Conservation (phyloP, 1,140 invertebrate genomes). For the Apocrypta bakeri region DNA sequence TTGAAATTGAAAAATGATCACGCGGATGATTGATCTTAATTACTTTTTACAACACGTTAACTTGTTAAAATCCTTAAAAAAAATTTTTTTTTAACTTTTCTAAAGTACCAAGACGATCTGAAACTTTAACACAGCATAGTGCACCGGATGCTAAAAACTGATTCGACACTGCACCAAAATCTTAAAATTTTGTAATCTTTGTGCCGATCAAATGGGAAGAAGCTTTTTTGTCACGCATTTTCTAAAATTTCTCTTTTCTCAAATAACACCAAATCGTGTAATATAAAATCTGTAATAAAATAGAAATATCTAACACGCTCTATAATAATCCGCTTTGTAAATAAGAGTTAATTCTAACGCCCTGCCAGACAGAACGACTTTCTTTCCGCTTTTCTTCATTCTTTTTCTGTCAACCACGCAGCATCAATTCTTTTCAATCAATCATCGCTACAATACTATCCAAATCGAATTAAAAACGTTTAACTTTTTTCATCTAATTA, state of each 20-base stretch:
- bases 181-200: conserved; percentile 1
- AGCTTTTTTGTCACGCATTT: conserved; percentile 31
- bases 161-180: conserved; percentile 28
- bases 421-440: conserved; percentile 15
- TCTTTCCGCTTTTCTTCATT: conserved; percentile 16
- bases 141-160: conserved; percentile 6
- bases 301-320: conserved; percentile 63
- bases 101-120: not conserved
- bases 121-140: conserved; percentile 30
- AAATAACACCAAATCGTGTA: conserved; percentile 60
- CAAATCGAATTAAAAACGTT: conserved; percentile 20
- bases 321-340: conserved; percentile 59
- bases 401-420: conserved; percentile 14
- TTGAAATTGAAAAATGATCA: conserved; percentile 3
- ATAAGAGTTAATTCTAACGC: conserved; percentile 55
- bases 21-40: not conserved
- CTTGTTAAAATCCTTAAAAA: not conserved
- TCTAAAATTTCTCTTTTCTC: conserved; percentile 41
- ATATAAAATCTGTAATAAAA: conserved; percentile 67
- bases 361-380: conserved; percentile 35
- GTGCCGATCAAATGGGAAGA: conserved; percentile 28
- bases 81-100: not conserved
- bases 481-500: conserved; percentile 8
- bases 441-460: conserved; percentile 1
- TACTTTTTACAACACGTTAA: conserved; percentile 17